phyloP scores from a whole-genome alignment of 1,140 invertebrate species.

The Lepidurus packardi region DNA sequence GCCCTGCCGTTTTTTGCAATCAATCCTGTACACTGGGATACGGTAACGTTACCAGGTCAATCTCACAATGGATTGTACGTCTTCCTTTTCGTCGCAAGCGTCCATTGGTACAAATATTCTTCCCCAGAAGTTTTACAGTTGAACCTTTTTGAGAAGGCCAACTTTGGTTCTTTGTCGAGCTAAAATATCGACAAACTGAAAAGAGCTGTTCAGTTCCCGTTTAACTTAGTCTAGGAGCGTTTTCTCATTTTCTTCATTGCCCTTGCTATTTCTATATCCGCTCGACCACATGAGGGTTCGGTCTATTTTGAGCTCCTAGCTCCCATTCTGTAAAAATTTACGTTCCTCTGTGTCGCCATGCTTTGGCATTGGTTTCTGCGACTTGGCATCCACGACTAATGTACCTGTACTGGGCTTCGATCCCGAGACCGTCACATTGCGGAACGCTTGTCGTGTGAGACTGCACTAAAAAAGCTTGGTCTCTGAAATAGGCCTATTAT shows the following conservation, averaged over 20 bases:
- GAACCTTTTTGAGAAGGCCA: too few relatives aligned
- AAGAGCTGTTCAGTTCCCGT: not conserved
- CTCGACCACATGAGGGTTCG: conserved; percentile 3
- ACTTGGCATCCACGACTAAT: not conserved
- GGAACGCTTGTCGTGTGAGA: not conserved
- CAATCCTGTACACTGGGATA: not conserved
- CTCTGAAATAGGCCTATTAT: conserved; percentile 2
- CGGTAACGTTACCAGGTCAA: not conserved
- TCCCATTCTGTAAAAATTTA: conserved; percentile 20
- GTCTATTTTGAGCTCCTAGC: conserved; percentile 21
- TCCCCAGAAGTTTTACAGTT: not conserved
- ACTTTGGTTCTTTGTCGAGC: not conserved
- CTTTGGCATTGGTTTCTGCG: not conserved
- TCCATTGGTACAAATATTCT: not conserved
- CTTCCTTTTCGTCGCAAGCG: not conserved
- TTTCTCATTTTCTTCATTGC: conserved; percentile 26
- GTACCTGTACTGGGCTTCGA: not conserved
- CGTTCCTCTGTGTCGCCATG: conserved; percentile 17
- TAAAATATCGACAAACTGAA: not conserved
- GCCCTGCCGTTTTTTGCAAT: not conserved
- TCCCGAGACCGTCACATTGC: not conserved
- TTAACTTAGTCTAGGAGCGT: not conserved
- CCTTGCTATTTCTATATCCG: conserved; percentile 16
- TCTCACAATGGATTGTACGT: not conserved
- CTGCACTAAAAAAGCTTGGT: not conserved